Conservation (phyloP, 2,888 invertebrate genomes). For the Therioaphis trifolii region DNA sequence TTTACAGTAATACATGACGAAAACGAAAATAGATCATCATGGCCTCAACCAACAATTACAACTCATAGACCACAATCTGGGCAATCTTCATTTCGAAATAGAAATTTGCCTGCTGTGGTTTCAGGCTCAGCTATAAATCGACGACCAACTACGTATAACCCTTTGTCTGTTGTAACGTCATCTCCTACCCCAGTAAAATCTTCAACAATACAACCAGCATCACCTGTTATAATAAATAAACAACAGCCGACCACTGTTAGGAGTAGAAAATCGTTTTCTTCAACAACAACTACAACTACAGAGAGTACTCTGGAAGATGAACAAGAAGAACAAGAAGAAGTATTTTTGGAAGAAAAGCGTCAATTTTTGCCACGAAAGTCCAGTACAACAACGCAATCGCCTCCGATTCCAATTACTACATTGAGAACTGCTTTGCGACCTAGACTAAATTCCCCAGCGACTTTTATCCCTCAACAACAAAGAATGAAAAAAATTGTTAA, state of each 20-base stretch:
- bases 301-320: slow-evolving; percentile 29
- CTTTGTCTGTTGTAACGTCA: slow-evolving; percentile 12
- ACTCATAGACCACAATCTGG: slow-evolving; percentile 45
- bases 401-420: slow-evolving; percentile 45
- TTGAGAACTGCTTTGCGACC: slow-evolving; percentile 23
- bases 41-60: slow-evolving; percentile 50
- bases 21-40: slow-evolving; percentile 11
- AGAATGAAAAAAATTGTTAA: slow-evolving; percentile 55
- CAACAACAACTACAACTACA: slow-evolving; percentile 32
- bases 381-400: neutral
- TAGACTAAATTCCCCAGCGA: slow-evolving; percentile 22
- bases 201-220: neutral
- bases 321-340: slow-evolving; percentile 13
- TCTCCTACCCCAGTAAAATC: slow-evolving; percentile 3
- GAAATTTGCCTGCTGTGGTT: slow-evolving; percentile 5
- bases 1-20: slow-evolving; percentile 47
- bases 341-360: slow-evolving; percentile 24
- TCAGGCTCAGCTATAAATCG: slow-evolving; percentile 28
- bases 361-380: slow-evolving; percentile 8
- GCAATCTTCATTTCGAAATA: slow-evolving; percentile 17
- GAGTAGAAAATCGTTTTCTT: slow-evolving; percentile 18
- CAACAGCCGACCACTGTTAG: slow-evolving; percentile 30
- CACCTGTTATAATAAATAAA: neutral
- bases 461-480: slow-evolving; percentile 42
- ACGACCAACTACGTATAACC: slow-evolving; percentile 41